Evolutionary conservation across 2,888 invertebrate genomes (phyloP).

Genomic region (Ormyrus rosae): DNA sequence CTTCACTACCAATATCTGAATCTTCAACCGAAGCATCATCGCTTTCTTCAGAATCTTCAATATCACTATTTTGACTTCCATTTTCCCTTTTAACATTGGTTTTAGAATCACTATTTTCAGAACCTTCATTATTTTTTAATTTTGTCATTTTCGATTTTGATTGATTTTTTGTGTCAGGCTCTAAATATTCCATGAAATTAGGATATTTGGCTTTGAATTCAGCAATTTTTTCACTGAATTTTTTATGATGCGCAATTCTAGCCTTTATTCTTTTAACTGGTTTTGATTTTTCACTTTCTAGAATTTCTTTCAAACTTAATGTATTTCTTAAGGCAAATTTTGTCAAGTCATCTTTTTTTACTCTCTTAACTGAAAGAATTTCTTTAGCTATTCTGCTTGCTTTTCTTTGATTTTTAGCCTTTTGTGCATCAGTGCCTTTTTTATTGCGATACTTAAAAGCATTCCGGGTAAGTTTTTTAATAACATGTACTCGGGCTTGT

Average conservation of each 20-base stretch:
- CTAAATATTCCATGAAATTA: conserved; percentile 62
- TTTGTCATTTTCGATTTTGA: conserved; percentile 34
- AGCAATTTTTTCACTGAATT: conserved; percentile 61
- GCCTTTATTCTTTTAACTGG: conserved; percentile 62
- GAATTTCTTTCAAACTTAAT: conserved; percentile 60
- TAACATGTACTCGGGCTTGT: conserved; percentile 63
- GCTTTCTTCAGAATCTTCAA: conserved; percentile 5
- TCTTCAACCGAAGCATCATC: not conserved
- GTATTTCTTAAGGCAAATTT: conserved; percentile 65
- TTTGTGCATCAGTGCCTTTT: conserved; percentile 66
- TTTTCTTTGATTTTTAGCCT: conserved; percentile 66
- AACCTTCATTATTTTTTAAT: not conserved
- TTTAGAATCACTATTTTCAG: no score
- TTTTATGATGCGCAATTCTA: conserved; percentile 63
- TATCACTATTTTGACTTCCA: not conserved
- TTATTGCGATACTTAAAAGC: conserved; percentile 63
- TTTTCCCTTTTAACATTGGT: not conserved
- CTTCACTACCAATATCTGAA: not conserved
- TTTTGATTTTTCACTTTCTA: conserved; percentile 59
- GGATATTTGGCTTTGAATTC: conserved; percentile 69
- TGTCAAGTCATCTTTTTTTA: conserved; percentile 69
- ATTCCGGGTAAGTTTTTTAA: conserved; percentile 67
- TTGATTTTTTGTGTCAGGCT: conserved; percentile 61
- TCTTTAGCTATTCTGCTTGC: conserved; percentile 66
- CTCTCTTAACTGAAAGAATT: conserved; percentile 65